Evolutionary conservation across 2,888 invertebrate genomes (phyloP).

Genomic region (Tineola bisselliella): DNA sequence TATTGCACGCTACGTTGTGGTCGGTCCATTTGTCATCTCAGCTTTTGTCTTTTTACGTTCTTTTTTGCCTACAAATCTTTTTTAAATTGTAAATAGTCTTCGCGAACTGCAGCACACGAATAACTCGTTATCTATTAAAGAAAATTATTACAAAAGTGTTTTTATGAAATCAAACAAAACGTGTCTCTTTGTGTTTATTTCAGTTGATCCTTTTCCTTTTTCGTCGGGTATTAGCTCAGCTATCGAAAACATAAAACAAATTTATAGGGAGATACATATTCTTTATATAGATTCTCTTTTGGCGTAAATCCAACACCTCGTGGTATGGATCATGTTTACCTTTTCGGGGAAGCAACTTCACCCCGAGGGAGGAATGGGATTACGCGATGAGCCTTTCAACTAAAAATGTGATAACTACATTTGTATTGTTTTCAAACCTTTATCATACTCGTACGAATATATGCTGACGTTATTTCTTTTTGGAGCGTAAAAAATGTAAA

Average conservation of each 20-base stretch:
- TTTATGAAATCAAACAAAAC: background rate
- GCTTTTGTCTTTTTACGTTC: conserved; percentile 28
- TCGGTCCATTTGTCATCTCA: conserved; percentile 30
- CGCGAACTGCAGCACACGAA: background rate
- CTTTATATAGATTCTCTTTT: conserved; percentile 3
- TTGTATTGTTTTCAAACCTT: background rate
- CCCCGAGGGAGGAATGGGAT: conserved; percentile 32
- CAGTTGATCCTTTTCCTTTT: conserved; percentile 33
- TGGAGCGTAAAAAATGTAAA: too few relatives aligned
- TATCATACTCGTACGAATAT: too few relatives aligned
- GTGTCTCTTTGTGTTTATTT: background rate
- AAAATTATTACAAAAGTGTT: background rate
- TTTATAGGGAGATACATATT: conserved; percentile 32
- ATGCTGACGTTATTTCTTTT: too few relatives aligned
- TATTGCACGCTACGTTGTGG: conserved; percentile 15
- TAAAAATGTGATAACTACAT: conserved; percentile 11
- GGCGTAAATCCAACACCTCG: conserved; percentile 46
- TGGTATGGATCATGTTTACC: conserved; percentile 44
- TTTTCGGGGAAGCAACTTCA: conserved; percentile 40
- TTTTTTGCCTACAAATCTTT: background rate
- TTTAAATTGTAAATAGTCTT: background rate
- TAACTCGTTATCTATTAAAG: background rate
- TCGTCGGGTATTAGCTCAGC: conserved; percentile 38
- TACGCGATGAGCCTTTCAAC: conserved; percentile 23
- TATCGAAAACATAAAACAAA: conserved; percentile 47